phyloP scores from a whole-genome alignment of 1,140 invertebrate genomes.

The Kradibia gibbosae region DNA sequence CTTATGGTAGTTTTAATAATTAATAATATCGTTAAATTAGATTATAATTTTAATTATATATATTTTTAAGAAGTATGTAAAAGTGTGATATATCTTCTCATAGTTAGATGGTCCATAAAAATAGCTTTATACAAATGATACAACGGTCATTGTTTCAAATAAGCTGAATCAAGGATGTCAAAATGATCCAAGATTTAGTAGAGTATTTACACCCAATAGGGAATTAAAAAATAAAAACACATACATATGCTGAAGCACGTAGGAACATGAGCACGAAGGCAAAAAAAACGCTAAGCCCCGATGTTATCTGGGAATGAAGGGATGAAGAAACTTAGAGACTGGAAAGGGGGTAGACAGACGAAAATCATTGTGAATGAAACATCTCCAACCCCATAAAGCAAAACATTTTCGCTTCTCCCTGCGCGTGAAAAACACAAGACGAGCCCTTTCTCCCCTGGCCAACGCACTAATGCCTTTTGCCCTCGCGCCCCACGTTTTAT shows the following conservation, averaged over 20 bases:
- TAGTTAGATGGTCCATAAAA: too few species aligned
- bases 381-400: conserved; percentile 20
- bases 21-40: too few species aligned
- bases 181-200: background rate
- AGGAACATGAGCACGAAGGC: background rate
- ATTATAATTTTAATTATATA: too few species aligned
- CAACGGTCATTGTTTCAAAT: background rate
- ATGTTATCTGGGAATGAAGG: background rate
- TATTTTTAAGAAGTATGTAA: too few species aligned
- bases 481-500: conserved; percentile 5
- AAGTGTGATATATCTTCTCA: too few species aligned
- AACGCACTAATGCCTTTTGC: conserved; percentile 8
- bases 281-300: conserved; percentile 20
- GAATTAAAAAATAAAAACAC: background rate
- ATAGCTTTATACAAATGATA: background rate
- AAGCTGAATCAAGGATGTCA: background rate
- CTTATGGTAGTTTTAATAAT: too few species aligned
- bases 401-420: conserved; percentile 31
- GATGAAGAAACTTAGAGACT: background rate
- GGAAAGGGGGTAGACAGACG: background rate
- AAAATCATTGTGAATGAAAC: conserved; percentile 21
- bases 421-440: conserved; percentile 40
- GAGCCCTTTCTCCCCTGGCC: background rate
- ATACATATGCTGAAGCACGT: background rate
- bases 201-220: background rate